These are phyloP conservation scores for Neoascia interrupta DNA, from an alignment of 2,888 invertebrate genomes.

Conservation along the genomic window DNA sequence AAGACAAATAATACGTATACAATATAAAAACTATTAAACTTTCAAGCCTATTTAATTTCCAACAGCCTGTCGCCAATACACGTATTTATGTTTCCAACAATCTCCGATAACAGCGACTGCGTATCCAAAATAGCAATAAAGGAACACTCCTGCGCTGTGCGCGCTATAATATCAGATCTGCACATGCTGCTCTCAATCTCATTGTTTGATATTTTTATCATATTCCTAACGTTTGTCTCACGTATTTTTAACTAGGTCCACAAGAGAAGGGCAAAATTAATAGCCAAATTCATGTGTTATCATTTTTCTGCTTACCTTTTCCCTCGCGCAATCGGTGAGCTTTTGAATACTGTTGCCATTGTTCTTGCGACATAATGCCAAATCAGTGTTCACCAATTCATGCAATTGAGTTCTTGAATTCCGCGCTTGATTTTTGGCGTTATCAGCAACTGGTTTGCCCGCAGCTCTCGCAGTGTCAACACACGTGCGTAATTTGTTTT, in stretches of 20 bases:
- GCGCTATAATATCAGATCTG: conserved; percentile 28
- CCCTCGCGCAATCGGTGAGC: conserved; percentile 35
- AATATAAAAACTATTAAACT: background rate
- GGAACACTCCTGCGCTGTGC: conserved; percentile 44
- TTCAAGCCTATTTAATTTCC: conserved; percentile 38
- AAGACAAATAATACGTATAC: background rate
- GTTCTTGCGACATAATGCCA: conserved; percentile 37
- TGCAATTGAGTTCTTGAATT: conserved; percentile 33
- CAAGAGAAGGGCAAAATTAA: background rate
- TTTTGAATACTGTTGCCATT: conserved; percentile 37
- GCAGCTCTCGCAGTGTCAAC: conserved; percentile 25
- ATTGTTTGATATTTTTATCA: conserved; percentile 22
- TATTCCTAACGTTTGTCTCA: conserved; percentile 35
- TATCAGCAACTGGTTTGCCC: conserved; percentile 26
- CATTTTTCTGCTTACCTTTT: conserved; percentile 48
- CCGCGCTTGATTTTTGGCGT: conserved; percentile 18
- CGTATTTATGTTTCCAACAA: conserved; percentile 37
- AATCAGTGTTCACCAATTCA: conserved; percentile 27
- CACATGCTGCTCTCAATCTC: conserved; percentile 31
- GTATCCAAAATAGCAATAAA: conserved; percentile 16
- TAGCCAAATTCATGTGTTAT: too few species aligned
- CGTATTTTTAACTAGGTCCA: conserved; percentile 41
- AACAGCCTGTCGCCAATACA: conserved; percentile 51
- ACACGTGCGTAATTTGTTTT: conserved; percentile 42
- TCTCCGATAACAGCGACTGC: conserved; percentile 35